Percentiles rank a stretch among this genome's conserved stretches.
phyloP scores from a whole-genome alignment of 2,113 vertebrate species.

The Siniperca knerii region DNA sequence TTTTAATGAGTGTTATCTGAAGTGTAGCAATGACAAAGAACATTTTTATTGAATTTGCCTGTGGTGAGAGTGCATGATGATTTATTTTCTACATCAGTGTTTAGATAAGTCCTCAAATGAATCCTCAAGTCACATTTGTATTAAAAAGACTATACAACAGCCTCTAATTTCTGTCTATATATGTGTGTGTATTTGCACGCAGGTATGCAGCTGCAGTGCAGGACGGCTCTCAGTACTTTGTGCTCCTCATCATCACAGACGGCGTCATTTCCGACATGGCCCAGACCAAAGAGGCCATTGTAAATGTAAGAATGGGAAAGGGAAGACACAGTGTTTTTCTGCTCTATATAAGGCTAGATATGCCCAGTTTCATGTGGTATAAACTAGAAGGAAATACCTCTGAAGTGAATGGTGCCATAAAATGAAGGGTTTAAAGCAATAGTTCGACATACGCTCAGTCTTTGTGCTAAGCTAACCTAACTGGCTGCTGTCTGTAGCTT shows the following conservation, averaged over 20 bases:
- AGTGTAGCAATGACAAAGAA: constrained; percentile 16
- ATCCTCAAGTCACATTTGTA: constrained; percentile 5
- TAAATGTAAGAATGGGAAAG: constrained; percentile 87
- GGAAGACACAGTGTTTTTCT: not conserved
- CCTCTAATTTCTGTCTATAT: constrained; percentile 1
- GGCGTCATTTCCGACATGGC: constrained; percentile 98
- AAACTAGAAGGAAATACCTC: not conserved
- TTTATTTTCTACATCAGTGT: constrained; percentile 22
- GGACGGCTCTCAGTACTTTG: constrained; percentile 94
- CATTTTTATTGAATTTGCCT: constrained; percentile 29
- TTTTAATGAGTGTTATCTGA: constrained; percentile 49
- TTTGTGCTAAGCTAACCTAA: not conserved
- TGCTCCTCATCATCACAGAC: constrained; percentile 97
- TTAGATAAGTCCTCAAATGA: constrained; percentile 17
- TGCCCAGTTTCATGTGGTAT: not conserved
- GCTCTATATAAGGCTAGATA: not conserved
- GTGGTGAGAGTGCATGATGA: not conserved
- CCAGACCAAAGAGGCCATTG: constrained; percentile 98
- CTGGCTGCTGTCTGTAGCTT: not conserved
- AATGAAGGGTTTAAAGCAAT: not conserved
- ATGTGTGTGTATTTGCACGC: constrained; percentile 28
- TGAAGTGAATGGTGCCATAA: not conserved
- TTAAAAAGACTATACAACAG: not conserved
- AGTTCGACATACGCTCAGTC: not conserved
- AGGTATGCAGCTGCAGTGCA: constrained; percentile 91